Evolutionary conservation across 2,113 vertebrate species (phyloP).

Genomic region (Verasper variegatus): DNA sequence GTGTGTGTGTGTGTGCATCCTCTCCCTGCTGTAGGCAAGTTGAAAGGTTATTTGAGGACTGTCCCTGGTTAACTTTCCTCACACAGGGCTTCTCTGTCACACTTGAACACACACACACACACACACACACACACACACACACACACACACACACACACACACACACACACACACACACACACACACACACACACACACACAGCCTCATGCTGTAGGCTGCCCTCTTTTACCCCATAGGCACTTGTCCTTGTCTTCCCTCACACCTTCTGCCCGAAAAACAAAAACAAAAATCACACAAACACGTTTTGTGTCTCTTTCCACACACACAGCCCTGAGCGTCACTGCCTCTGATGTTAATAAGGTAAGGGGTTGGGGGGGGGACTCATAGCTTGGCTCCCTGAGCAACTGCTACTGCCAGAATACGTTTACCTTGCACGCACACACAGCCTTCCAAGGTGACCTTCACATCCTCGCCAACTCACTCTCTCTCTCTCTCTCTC

Average conservation of each 20-base stretch:
- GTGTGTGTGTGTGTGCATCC: neutral
- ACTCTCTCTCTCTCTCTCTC: conserved; percentile 2
- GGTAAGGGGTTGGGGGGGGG: neutral
- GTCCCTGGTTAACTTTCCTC: conserved; percentile 20
- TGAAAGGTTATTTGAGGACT: conserved; percentile 65
- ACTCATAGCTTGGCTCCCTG: conserved; percentile 38
- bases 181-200: conserved; percentile 23
- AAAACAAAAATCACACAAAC: conserved; percentile 24
- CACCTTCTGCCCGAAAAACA: conserved; percentile 10
- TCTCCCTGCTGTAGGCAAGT: conserved; percentile 39
- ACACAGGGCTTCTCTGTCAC: conserved; percentile 18
- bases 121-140: neutral
- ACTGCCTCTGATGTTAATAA: conserved; percentile 42
- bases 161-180: neutral
- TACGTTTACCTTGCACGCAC: conserved; percentile 41
- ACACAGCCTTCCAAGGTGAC: conserved; percentile 51
- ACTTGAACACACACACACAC: conserved; percentile 15
- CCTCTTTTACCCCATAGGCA: conserved; percentile 19
- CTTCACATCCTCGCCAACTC: conserved; percentile 39
- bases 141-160: conserved; percentile 21
- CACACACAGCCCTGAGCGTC: conserved; percentile 4
- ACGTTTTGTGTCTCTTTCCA: neutral
- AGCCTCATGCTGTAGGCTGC: conserved; percentile 17
- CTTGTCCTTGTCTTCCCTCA: conserved; percentile 18
- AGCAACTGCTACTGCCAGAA: conserved; percentile 33